These are phyloP conservation scores for Trissoscelio sp. DNA, from an alignment of 2,888 invertebrate genomes.

Conservation along the genomic window DNA sequence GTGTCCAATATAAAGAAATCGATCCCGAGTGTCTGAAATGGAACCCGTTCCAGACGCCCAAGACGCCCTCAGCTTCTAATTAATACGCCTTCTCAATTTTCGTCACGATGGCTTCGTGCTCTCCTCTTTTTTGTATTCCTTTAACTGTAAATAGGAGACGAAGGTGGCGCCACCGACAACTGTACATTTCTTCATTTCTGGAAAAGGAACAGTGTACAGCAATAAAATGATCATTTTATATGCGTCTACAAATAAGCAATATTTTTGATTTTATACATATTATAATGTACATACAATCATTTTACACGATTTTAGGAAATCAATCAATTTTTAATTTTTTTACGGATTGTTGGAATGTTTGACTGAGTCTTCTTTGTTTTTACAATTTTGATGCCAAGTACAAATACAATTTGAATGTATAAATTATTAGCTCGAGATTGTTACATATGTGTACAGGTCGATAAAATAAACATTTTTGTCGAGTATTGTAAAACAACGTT, in stretches of 20 bases:
- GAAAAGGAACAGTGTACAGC: conserved; percentile 33
- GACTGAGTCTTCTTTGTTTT: background rate
- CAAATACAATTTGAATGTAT: conserved; percentile 8
- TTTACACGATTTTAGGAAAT: conserved; percentile 1
- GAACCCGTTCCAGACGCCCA: conserved; percentile 90
- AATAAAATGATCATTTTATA: conserved; percentile 43
- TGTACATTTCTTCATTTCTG: conserved; percentile 12
- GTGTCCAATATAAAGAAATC: conserved; percentile 93
- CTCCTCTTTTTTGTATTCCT: background rate
- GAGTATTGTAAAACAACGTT: too few relatives aligned
- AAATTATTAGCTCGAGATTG: conserved; percentile 15
- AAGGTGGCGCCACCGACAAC: background rate
- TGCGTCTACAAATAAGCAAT: conserved; percentile 16
- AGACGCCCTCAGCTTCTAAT: conserved; percentile 84
- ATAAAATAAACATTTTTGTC: conserved; percentile 23
- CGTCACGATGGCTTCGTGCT: conserved; percentile 13
- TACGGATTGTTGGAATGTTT: conserved; percentile 6
- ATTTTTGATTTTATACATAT: conserved; percentile 44
- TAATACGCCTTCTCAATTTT: conserved; percentile 72
- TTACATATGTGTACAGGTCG: conserved; percentile 23
- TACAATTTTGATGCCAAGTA: conserved; percentile 3
- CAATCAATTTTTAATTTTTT: conserved; percentile 17
- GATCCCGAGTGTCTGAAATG: conserved; percentile 94
- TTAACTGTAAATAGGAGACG: conserved; percentile 35
- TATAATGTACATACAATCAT: conserved; percentile 14